Evolutionary conservation across 2,888 invertebrate genomes (phyloP).

Genomic region (Lymantria dispar): DNA sequence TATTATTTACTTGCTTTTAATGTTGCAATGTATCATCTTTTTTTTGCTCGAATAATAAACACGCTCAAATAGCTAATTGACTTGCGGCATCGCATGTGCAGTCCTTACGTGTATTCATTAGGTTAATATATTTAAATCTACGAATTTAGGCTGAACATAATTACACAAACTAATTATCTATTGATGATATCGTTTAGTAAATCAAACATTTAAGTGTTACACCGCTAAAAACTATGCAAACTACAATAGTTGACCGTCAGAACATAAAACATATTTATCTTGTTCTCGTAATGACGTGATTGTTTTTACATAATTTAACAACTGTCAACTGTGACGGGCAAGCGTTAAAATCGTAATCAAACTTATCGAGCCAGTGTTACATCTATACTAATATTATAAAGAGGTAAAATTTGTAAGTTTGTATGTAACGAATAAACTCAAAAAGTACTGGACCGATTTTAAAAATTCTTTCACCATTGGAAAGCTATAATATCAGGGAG

Average conservation of each 20-base stretch:
- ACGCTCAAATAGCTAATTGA: too few species aligned
- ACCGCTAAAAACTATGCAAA: conserved; percentile 30
- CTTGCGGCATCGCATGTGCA: conserved; percentile 58
- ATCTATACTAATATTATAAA: too few species aligned
- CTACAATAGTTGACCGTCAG: conserved; percentile 12
- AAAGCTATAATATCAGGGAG: too few species aligned
- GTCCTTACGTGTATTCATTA: conserved; percentile 53
- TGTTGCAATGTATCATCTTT: too few species aligned
- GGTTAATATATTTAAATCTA: conserved; percentile 40
- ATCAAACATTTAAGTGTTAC: conserved; percentile 31
- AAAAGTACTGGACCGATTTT: too few species aligned
- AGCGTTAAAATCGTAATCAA: conserved; percentile 44
- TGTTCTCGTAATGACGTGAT: conserved; percentile 25
- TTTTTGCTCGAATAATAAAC: too few species aligned
- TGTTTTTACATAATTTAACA: conserved; percentile 31
- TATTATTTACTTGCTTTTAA: too few species aligned
- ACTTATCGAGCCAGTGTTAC: conserved; percentile 45
- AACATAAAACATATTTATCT: conserved; percentile 22
- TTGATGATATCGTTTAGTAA: conserved; percentile 33
- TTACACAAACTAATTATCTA: conserved; percentile 14
- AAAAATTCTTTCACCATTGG: too few species aligned
- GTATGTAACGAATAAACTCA: too few species aligned
- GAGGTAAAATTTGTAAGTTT: too few species aligned
- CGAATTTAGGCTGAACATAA: conserved; percentile 47
- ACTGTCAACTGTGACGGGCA: conserved; percentile 32